Conservation (phyloP, 2,888 invertebrate species). For the Chalcis sispes region DNA sequence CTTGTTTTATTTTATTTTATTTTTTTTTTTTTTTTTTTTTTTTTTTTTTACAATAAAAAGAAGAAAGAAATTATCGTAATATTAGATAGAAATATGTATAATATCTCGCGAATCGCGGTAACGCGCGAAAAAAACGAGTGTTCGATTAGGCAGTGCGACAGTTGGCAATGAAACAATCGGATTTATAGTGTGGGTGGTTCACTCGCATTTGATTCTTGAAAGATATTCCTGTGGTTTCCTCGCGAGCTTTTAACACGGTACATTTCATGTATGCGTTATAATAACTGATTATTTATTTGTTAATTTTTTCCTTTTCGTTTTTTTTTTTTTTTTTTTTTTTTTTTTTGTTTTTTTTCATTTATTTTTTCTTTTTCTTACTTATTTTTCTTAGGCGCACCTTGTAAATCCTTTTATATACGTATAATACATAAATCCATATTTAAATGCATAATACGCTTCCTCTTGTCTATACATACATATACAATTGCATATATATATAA, state of each 20-base stretch:
- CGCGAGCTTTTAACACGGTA: conserved; percentile 32
- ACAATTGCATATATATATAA: conserved; percentile 44
- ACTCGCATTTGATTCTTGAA: conserved; percentile 49
- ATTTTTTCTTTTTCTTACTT: not conserved
- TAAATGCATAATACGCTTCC: conserved; percentile 54
- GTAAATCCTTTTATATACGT: conserved; percentile 50
- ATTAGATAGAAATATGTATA: not conserved
- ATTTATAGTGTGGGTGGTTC: conserved; percentile 47
- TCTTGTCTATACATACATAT: conserved; percentile 51
- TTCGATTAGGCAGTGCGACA: conserved; percentile 32
- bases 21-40: too few relatives aligned
- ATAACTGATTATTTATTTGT: too few relatives aligned
- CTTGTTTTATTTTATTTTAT: not conserved
- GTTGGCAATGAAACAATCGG: conserved; percentile 53
- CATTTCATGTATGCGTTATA: conserved; percentile 45
- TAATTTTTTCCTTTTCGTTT: too few relatives aligned
- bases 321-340: too few relatives aligned
- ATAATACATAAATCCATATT: conserved; percentile 57
- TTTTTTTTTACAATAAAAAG: too few relatives aligned
- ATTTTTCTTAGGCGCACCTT: conserved; percentile 49
- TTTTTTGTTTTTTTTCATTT: not conserved
- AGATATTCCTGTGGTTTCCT: conserved; percentile 56
- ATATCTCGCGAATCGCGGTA: too few relatives aligned
- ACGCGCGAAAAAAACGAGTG: conserved; percentile 2
- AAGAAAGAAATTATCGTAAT: not conserved